These are phyloP conservation scores for Lycocerus yunnanus DNA, from an alignment of 2,888 invertebrate species.

Conservation along the genomic window DNA sequence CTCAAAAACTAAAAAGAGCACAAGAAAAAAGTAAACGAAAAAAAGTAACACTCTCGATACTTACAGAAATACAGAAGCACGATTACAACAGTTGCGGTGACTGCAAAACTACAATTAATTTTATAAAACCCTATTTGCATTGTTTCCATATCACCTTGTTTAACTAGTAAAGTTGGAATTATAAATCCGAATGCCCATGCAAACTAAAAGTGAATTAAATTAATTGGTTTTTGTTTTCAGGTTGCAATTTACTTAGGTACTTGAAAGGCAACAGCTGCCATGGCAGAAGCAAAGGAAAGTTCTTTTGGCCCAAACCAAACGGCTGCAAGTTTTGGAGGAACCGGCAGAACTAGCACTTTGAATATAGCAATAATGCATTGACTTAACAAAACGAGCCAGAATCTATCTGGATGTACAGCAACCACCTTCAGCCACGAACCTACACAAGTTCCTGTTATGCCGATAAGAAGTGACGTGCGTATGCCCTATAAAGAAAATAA, in stretches of 20 bases:
- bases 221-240: too few relatives aligned
- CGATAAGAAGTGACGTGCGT: neutral
- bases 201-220: neutral
- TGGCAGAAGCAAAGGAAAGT: neutral
- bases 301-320: neutral
- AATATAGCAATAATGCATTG: neutral
- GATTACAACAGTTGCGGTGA: neutral
- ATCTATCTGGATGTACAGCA: neutral
- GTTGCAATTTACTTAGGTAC: too few relatives aligned
- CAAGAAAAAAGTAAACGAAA: neutral
- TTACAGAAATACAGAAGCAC: neutral
- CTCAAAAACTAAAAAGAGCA: neutral
- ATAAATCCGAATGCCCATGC: neutral
- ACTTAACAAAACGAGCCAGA: neutral
- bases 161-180: neutral
- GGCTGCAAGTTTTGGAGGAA: neutral
- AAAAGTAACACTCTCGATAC: neutral
- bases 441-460: neutral
- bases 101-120: neutral
- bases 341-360: neutral
- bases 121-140: neutral
- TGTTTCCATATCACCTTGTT: neutral
- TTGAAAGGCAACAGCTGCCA: neutral
- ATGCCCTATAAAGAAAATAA: neutral
- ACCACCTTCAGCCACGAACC: neutral